phyloP scores from a whole-genome alignment of 92 coral and sea anemone species.

The Phenganax subtilis region DNA sequence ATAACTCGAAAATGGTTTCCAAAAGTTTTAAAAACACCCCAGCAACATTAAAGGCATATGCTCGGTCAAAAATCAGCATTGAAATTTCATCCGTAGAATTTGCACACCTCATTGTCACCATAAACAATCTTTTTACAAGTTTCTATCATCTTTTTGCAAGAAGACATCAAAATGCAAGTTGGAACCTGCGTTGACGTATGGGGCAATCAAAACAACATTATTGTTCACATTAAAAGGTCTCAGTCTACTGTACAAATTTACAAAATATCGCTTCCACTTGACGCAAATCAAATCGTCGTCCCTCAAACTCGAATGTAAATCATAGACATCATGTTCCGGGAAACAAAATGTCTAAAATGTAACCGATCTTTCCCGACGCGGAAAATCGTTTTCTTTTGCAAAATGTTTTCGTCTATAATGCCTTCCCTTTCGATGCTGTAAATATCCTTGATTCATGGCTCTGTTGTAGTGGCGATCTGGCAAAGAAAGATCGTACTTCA shows the following conservation, averaged over 20 bases:
- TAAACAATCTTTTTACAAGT: background rate
- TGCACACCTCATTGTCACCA: background rate
- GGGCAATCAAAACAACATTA: background rate
- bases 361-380: slow-evolving; percentile 29
- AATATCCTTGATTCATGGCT: slow-evolving; percentile 25
- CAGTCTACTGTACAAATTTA: background rate
- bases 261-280: background rate
- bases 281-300: background rate
- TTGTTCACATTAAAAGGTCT: background rate
- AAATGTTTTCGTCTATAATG: slow-evolving; percentile 24
- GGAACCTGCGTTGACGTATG: background rate
- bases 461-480: slow-evolving; percentile 21
- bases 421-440: slow-evolving; percentile 36
- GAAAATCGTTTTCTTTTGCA: slow-evolving; percentile 14
- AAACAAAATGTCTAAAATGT: slow-evolving; percentile 4
- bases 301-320: background rate
- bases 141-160: background rate
- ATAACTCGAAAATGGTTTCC: background rate
- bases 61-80: background rate
- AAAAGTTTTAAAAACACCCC: background rate
- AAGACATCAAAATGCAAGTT: background rate
- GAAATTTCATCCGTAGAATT: background rate
- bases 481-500: slow-evolving; percentile 29
- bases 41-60: background rate
- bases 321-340: too few species aligned